Percentiles rank a stretch among this genome's conserved stretches.
phyloP scores from a whole-genome alignment of 2,113 vertebrate genomes.

The Cacatua alba region DNA sequence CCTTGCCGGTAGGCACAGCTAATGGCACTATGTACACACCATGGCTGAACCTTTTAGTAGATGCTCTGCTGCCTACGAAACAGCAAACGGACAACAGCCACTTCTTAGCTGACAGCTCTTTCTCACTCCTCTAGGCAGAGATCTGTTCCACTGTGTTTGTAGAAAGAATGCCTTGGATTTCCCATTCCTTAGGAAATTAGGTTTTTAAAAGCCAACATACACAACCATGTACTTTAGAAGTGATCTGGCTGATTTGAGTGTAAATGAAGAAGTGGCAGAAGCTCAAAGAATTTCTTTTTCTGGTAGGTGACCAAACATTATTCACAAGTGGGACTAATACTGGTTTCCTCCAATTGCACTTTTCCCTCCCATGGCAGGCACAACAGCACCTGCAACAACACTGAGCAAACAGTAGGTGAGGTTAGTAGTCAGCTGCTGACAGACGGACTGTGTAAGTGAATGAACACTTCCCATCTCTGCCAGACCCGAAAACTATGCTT shows the following conservation, averaged over 20 bases:
- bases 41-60: background rate
- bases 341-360: background rate
- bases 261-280: background rate
- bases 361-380: background rate
- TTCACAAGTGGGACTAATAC: background rate
- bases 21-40: background rate
- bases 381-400: background rate
- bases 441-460: background rate
- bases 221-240: background rate
- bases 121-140: background rate
- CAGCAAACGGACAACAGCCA: background rate
- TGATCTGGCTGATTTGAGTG: background rate
- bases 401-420: background rate
- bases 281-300: background rate
- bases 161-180: background rate
- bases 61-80: background rate
- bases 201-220: background rate
- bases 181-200: background rate
- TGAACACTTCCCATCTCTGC: background rate
- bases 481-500: background rate
- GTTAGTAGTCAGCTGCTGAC: background rate
- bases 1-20: background rate
- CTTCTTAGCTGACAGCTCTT: background rate
- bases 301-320: background rate
- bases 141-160: background rate